Percentiles rank a stretch among this genome's conserved stretches.
phyloP scores from a whole-genome alignment of 2,113 vertebrate genomes.

The human region DNA sequence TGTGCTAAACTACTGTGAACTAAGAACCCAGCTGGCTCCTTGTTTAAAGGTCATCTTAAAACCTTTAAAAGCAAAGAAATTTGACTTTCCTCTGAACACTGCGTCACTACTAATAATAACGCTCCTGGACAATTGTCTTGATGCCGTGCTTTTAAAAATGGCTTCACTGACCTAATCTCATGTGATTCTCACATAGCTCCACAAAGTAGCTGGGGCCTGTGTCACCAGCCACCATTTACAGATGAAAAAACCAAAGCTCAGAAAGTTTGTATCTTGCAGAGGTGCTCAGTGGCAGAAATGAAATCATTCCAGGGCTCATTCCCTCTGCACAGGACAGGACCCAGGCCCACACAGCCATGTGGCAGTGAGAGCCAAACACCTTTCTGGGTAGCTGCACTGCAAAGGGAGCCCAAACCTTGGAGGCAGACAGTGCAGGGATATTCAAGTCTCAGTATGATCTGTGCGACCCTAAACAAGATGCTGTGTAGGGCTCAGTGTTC shows the following conservation, averaged over 20 bases:
- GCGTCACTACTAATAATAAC: background rate
- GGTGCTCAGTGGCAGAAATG: background rate
- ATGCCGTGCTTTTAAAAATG: background rate
- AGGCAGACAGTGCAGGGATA: background rate
- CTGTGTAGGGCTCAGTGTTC: background rate
- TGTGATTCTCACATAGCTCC: background rate
- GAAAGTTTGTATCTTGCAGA: background rate
- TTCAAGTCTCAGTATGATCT: background rate
- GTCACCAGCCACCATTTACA: background rate
- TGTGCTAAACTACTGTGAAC: background rate
- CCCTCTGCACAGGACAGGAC: background rate
- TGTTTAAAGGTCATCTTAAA: constrained; percentile 55
- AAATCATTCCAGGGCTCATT: background rate
- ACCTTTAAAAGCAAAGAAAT: constrained; percentile 20
- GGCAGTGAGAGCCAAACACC: too few relatives aligned
- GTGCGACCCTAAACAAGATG: background rate
- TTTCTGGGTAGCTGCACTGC: background rate
- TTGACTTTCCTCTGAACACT: background rate
- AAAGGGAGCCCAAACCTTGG: background rate
- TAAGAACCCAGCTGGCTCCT: background rate
- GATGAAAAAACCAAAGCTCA: background rate
- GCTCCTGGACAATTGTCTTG: background rate
- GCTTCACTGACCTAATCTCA: background rate
- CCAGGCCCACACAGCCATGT: background rate
- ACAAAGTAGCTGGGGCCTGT: background rate